These are phyloP conservation scores for Caenorhabditis wallacei DNA, from an alignment of 2,888 invertebrate species.

Conservation along the genomic window DNA sequence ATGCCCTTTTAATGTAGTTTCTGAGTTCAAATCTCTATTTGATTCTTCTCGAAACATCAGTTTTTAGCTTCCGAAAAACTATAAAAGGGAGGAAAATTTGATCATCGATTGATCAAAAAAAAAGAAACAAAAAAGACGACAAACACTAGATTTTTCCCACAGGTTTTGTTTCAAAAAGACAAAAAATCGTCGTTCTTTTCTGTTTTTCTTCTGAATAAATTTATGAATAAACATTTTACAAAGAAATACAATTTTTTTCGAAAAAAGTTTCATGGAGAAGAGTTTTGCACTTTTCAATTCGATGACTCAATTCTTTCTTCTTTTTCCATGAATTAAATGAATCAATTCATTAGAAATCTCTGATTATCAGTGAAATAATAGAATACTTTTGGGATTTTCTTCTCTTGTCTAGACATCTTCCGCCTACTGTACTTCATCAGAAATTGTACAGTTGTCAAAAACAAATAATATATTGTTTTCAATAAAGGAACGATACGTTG, in stretches of 20 bases:
- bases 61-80: too few relatives aligned
- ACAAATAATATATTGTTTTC: too few relatives aligned
- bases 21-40: too few relatives aligned
- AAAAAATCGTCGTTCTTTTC: slow-evolving; percentile 14
- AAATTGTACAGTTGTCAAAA: not conserved
- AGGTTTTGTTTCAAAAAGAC: not conserved
- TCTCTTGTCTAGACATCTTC: slow-evolving; percentile 2
- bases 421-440: not conserved
- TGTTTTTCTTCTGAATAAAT: not conserved
- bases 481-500: too few relatives aligned
- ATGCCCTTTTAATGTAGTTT: not conserved
- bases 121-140: slow-evolving; percentile 18
- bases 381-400: not conserved
- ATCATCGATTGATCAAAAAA: slow-evolving; percentile 18
- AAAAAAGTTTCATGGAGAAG: too few relatives aligned
- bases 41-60: too few relatives aligned
- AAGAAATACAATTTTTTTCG: not conserved
- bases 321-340: not conserved
- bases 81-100: not conserved
- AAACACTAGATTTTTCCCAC: slow-evolving; percentile 11
- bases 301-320: not conserved
- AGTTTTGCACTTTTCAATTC: not conserved
- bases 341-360: slow-evolving; percentile 4
- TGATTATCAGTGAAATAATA: not conserved
- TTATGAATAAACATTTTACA: not conserved